phyloP scores from a whole-genome alignment of 2,113 vertebrate genomes.

The Barbus barbus region DNA sequence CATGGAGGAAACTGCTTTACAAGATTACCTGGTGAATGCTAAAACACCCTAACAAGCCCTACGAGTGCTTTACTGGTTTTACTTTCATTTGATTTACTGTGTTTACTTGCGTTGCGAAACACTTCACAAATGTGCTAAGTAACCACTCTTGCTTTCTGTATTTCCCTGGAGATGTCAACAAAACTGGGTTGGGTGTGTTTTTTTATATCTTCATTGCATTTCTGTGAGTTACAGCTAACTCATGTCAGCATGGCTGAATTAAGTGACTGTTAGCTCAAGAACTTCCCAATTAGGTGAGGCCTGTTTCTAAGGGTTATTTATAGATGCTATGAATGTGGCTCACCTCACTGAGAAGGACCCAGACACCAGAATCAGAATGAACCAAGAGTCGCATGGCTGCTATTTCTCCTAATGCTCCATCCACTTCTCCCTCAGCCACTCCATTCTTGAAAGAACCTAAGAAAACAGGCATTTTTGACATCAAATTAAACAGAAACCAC shows the following conservation, averaged over 20 bases:
- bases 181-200: too few species aligned
- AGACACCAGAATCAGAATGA: conserved; percentile 73
- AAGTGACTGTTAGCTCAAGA: not conserved
- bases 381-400: conserved; percentile 77
- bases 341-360: conserved; percentile 84
- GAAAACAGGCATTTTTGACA: not conserved
- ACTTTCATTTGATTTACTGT: not conserved
- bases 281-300: too few species aligned
- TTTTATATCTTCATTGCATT: too few species aligned
- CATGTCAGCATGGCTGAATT: not conserved
- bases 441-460: conserved; percentile 81
- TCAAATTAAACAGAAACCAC: not conserved
- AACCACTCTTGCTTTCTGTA: not conserved
- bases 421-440: conserved; percentile 71
- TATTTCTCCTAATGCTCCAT: conserved; percentile 68
- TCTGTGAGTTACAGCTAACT: too few species aligned
- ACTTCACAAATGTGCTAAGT: too few species aligned
- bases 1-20: not conserved
- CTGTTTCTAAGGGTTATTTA: not conserved
- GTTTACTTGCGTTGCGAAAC: too few species aligned
- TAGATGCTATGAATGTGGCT: conserved; percentile 7
- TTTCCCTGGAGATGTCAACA: not conserved
- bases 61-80: not conserved
- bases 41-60: not conserved
- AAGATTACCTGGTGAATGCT: not conserved